Base-by-base conservation (phyloP, 2,888 invertebrate genomes). In the Nomada ferruginata region DNA sequence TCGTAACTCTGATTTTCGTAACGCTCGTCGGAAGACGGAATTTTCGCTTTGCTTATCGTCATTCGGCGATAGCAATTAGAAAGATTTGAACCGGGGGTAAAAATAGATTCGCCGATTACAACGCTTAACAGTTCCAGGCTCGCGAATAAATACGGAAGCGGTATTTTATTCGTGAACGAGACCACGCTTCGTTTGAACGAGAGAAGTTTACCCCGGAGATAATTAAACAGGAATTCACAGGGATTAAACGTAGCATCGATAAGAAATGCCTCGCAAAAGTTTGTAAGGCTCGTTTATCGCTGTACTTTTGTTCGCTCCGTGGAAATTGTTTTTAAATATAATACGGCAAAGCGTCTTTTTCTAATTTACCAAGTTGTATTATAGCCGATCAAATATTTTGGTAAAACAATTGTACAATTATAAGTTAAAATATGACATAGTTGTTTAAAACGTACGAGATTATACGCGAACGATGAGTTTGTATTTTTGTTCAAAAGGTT, bases 161-260 rank as follows among this genome's bases (percentile, higher is more conserved):
- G 36, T 36, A 1, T 36, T 66, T 66, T 66, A 10, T 29, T 23
- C 13, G 2, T 53, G 29, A 20, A 20, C 20, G 42, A 11, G 42
- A 42, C 47, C 47, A 63, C 23, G 47, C 13, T 47, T 47, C 13
- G 47, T 23, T 63, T 47, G 11, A 63, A 63, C 63, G 15, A 23
- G 63, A 13, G 5, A 47, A 23, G 9, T 47, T 23, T 23, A 13
- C 11, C 5, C 20, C 23, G 63, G 20, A 47, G 5, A 23, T 47
- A 47, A 47, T 47, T 63, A 47, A 63, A 63, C 23, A 23, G 15
- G 63, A 20, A 63, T 47, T 63, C 36, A 47, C 20, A 20, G 60
- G 60, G 36, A 60, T 60, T 42, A 42, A 60, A 42, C n/a, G 60
- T 18, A 20, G 42, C 44, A 23, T 23, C 44, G 63, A 63, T 15